Evolutionary conservation across 2,888 invertebrate genomes (phyloP).

Genomic region (Drosophila flavopinicola): DNA sequence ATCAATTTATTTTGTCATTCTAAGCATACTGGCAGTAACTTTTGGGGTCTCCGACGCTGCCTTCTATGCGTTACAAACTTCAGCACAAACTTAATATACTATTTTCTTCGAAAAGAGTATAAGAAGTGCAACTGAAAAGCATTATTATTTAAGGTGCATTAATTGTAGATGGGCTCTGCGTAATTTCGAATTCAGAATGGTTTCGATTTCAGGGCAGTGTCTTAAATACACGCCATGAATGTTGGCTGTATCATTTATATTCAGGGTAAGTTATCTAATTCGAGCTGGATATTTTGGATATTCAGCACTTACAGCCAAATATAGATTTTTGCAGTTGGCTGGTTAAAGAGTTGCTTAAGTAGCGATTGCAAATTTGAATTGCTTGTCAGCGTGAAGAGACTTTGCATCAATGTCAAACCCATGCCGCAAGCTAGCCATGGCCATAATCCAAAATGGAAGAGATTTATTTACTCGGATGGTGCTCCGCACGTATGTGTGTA

Average conservation of each 20-base stretch:
- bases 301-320: constrained; percentile 5
- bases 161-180: not conserved
- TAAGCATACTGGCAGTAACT: too few relatives aligned
- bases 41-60: too few relatives aligned
- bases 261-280: constrained; percentile 25
- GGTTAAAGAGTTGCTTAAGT: constrained; percentile 25
- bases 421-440: not conserved
- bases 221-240: too few relatives aligned
- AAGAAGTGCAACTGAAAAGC: too few relatives aligned
- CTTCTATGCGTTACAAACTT: too few relatives aligned
- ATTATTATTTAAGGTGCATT: not conserved
- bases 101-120: too few relatives aligned
- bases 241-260: not conserved
- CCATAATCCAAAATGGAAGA: constrained; percentile 54
- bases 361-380: constrained; percentile 8
- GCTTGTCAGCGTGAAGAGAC: constrained; percentile 7
- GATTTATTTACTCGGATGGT: constrained; percentile 52
- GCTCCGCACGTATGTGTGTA: constrained; percentile 5
- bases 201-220: constrained; percentile 8
- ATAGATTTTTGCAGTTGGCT: constrained; percentile 26
- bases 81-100: too few relatives aligned
- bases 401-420: constrained; percentile 24
- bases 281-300: not conserved
- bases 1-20: too few relatives aligned
- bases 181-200: constrained; percentile 1